A percentile compares a stretch with the other conserved stretches of the same genome.
Evolutionary conservation across 2,888 invertebrate genomes (phyloP).

Genomic region (Drosophila flavopinicola): DNA sequence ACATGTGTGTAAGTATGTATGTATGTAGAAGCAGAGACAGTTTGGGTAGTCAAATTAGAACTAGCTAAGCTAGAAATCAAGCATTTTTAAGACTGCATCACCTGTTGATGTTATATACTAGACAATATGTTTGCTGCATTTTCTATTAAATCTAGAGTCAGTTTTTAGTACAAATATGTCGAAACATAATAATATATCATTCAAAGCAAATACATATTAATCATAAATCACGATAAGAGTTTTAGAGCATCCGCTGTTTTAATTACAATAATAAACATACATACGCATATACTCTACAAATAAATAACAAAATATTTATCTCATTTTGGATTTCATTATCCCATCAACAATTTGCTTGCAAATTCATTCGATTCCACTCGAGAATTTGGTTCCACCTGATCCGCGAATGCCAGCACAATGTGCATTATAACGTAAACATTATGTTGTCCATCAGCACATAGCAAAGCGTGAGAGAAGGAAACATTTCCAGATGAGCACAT

Average conservation of each 20-base stretch:
- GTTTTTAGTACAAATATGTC: too few species aligned
- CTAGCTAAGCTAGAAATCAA: background rate
- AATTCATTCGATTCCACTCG: background rate
- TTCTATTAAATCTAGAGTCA: too few species aligned
- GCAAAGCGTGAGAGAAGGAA: constrained; percentile 2
- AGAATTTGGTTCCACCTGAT: constrained; percentile 1
- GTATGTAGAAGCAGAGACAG: background rate
- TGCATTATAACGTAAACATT: constrained; percentile 75
- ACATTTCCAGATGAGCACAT: constrained; percentile 30
- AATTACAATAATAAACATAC: too few species aligned
- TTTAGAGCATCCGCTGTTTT: too few species aligned
- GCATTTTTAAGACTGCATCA: too few species aligned
- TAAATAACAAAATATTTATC: too few species aligned
- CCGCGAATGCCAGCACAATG: constrained; percentile 44
- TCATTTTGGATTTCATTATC: background rate
- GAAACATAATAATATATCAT: background rate
- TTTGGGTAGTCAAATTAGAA: constrained; percentile 6
- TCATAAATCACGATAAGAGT: background rate
- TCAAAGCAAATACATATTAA: background rate
- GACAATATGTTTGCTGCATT: too few species aligned
- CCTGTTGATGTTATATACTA: too few species aligned
- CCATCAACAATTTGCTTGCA: background rate
- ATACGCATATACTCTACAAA: too few species aligned
- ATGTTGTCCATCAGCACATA: constrained; percentile 41
- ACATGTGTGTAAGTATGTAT: background rate